These are phyloP conservation scores for Rhadinocentrus ornatus DNA, from an alignment of 2,797 vertebrate species.

Conservation along the genomic window DNA sequence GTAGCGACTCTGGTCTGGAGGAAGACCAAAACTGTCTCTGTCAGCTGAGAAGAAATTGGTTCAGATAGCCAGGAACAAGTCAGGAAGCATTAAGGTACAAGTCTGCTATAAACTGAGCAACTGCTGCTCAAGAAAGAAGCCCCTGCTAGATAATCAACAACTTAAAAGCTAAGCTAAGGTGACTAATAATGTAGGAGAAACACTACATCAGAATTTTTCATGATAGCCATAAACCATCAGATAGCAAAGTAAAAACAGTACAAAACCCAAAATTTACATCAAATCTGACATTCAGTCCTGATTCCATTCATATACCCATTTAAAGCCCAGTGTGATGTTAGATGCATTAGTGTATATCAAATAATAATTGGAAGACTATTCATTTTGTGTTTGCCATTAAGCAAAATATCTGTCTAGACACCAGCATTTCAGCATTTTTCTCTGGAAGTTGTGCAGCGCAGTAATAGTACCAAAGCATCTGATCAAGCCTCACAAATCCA, in stretches of 20 bases:
- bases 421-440: constrained; percentile 26
- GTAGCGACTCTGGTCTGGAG: not conserved
- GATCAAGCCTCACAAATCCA: constrained; percentile 45
- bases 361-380: not conserved
- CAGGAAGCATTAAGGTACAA: not conserved
- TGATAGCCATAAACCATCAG: not conserved
- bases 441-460: constrained; percentile 8
- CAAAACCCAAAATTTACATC: not conserved
- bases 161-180: not conserved
- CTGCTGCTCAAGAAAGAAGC: not conserved
- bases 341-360: not conserved
- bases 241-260: not conserved
- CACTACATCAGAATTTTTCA: not conserved
- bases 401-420: constrained; percentile 29
- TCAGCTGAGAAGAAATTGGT: not conserved
- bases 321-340: not conserved
- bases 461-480: constrained; percentile 40
- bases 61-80: not conserved
- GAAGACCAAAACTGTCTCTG: not conserved
- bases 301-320: not conserved
- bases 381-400: constrained; percentile 15
- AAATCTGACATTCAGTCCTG: not conserved
- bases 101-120: not conserved
- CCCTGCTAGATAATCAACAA: not conserved
- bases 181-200: not conserved